A percentile compares a stretch with the other conserved stretches of the same genome.
phyloP scores from a whole-genome alignment of 2,888 invertebrate species.

The Sisyra terminalis region DNA sequence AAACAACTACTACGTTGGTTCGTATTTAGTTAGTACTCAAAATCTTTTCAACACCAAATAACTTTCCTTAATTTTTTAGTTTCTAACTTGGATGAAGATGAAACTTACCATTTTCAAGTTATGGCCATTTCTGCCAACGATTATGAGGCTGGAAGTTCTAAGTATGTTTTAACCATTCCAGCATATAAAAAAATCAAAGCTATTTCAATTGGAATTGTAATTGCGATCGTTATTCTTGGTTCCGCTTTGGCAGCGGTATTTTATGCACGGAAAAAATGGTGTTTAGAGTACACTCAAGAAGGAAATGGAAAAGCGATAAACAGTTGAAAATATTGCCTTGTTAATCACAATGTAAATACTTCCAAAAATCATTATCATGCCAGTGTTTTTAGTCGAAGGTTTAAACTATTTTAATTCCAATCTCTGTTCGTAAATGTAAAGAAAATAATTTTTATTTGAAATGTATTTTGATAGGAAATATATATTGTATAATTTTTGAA shows the following conservation, averaged over 20 bases:
- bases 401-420: not conserved
- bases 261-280: conserved; percentile 31
- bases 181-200: conserved; percentile 52
- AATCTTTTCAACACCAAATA: not conserved
- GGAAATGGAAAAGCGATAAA: conserved; percentile 3
- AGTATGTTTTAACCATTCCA: conserved; percentile 47
- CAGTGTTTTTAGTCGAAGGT: not conserved
- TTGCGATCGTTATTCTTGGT: conserved; percentile 47
- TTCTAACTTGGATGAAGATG: conserved; percentile 52
- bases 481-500: no score
- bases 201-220: conserved; percentile 54
- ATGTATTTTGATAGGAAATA: not conserved
- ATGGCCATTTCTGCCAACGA: conserved; percentile 42
- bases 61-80: conserved; percentile 33
- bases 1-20: conserved; percentile 46
- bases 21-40: conserved; percentile 2
- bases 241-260: conserved; percentile 44
- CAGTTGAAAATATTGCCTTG: conserved; percentile 1
- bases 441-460: not conserved
- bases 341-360: not conserved
- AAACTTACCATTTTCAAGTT: conserved; percentile 57
- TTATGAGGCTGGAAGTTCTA: conserved; percentile 43
- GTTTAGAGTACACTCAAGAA: conserved; percentile 15
- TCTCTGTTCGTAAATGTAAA: not conserved
- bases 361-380: not conserved